Conservation (phyloP, 2,888 invertebrate species). For the Lamellibrachia columna region DNA sequence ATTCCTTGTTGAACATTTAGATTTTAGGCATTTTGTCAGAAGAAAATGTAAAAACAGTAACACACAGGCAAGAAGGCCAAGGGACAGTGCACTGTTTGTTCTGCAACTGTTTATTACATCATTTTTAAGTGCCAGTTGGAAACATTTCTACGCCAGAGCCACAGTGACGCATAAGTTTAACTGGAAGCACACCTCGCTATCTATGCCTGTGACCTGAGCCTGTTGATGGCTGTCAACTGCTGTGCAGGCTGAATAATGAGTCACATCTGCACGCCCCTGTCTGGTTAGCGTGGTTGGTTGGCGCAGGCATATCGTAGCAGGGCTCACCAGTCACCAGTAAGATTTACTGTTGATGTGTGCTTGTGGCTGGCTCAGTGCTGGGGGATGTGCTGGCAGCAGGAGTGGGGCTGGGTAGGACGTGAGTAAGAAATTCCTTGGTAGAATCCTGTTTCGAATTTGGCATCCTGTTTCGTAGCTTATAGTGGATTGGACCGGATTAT, state of each 20-base stretch:
- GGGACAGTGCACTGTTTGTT: not conserved
- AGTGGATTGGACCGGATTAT: not conserved
- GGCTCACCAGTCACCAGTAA: conserved; percentile 16
- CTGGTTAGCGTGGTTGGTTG: not conserved
- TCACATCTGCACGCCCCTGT: conserved; percentile 16
- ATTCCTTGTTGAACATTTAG: conserved; percentile 2
- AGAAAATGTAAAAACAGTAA: not conserved
- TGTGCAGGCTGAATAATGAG: not conserved
- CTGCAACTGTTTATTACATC: not conserved
- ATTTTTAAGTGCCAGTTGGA: not conserved
- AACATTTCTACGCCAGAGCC: not conserved
- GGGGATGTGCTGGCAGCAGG: conserved; percentile 1
- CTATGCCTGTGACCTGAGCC: not conserved
- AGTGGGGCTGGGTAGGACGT: conserved; percentile 3
- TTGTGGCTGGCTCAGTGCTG: not conserved
- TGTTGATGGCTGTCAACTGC: conserved; percentile 12
- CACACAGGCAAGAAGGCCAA: not conserved
- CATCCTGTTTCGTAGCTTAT: not conserved
- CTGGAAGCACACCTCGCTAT: not conserved
- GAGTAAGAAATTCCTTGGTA: conserved; percentile 12
- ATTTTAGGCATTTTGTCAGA: not conserved
- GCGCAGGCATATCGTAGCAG: conserved; percentile 9
- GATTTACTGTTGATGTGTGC: conserved; percentile 3
- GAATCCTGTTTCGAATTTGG: conserved; percentile 16
- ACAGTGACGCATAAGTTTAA: not conserved